A percentile compares a stretch with the other conserved stretches of the same genome.
phyloP scores from a whole-genome alignment of 2,113 vertebrate species.

The Ifrita kowaldi region DNA sequence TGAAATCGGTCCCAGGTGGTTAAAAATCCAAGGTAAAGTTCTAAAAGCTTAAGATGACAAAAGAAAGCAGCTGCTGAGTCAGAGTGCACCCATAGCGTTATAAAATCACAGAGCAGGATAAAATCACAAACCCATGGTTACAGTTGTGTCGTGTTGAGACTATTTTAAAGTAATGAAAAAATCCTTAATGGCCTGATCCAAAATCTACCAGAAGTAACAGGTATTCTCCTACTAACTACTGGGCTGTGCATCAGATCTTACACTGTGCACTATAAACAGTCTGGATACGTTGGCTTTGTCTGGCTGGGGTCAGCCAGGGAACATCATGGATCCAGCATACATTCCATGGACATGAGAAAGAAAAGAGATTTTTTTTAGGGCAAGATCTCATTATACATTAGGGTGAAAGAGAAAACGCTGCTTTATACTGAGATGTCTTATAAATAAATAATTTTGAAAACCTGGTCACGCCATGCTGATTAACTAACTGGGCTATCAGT shows the following conservation, averaged over 20 bases:
- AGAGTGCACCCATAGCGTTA: neutral
- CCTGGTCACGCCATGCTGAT: constrained; percentile 1
- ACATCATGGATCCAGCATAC: neutral
- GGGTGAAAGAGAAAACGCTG: neutral
- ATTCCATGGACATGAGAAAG: neutral
- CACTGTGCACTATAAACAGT: neutral
- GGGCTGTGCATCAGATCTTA: neutral
- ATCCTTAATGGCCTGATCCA: constrained; percentile 8
- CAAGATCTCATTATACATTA: neutral
- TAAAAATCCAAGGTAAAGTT: constrained; percentile 40
- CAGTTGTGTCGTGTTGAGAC: neutral
- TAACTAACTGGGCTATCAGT: constrained; percentile 20
- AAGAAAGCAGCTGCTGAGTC: constrained; percentile 10
- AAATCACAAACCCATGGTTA: neutral
- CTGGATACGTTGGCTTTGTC: neutral
- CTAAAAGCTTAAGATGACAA: constrained; percentile 3
- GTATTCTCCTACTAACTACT: neutral
- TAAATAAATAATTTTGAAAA: constrained; percentile 13
- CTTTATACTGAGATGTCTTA: constrained; percentile 14
- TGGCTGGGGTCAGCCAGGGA: neutral
- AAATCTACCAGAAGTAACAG: neutral
- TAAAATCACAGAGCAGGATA: constrained; percentile 5
- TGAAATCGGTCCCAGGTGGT: constrained; percentile 44
- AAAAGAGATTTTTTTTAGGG: neutral
- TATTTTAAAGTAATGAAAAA: constrained; percentile 20